A percentile compares a stretch with the other conserved stretches of the same genome.
Evolutionary conservation across 2,797 vertebrate species (phyloP).

Genomic region (Oryzias sinensis): DNA sequence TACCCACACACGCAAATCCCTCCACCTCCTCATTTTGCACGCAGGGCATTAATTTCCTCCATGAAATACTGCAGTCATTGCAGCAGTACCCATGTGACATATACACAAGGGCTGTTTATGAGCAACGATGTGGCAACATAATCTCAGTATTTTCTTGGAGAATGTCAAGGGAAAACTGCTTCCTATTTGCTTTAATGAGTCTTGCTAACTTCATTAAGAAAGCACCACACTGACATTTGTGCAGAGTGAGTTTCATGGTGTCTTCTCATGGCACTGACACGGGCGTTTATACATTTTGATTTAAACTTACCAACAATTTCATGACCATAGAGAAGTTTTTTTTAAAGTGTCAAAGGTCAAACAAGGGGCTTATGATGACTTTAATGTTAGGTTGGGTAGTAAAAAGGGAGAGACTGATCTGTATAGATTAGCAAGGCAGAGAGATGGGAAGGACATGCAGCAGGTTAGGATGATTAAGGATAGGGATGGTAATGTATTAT

Average conservation of each 20-base stretch:
- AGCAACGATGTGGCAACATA: conserved; percentile 53
- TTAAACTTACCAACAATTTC: no score
- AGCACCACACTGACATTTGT: conserved; percentile 30
- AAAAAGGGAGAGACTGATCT: no score
- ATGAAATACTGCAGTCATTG: conserved; percentile 56
- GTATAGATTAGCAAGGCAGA: no score
- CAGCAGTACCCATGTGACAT: conserved; percentile 45
- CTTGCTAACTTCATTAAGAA: conserved; percentile 46
- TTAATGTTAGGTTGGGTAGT: no score
- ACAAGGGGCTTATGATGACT: no score
- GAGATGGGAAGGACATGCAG: no score
- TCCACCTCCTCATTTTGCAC: conserved; percentile 35
- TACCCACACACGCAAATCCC: conserved; percentile 15
- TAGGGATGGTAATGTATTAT: no score
- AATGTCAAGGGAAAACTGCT: conserved; percentile 48
- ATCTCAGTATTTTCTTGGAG: conserved; percentile 38
- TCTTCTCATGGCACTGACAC: conserved; percentile 21
- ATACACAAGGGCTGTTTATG: conserved; percentile 49
- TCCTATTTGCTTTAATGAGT: conserved; percentile 52
- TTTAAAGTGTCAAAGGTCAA: no score
- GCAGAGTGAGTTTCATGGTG: conserved; percentile 19
- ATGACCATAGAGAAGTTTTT: no score
- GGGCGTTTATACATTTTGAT: conserved; percentile 11
- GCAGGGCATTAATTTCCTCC: conserved; percentile 48
- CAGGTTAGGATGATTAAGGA: no score